These are phyloP conservation scores for Henicopernis longicauda DNA, from an alignment of 2,113 vertebrate species.

Conservation along the genomic window DNA sequence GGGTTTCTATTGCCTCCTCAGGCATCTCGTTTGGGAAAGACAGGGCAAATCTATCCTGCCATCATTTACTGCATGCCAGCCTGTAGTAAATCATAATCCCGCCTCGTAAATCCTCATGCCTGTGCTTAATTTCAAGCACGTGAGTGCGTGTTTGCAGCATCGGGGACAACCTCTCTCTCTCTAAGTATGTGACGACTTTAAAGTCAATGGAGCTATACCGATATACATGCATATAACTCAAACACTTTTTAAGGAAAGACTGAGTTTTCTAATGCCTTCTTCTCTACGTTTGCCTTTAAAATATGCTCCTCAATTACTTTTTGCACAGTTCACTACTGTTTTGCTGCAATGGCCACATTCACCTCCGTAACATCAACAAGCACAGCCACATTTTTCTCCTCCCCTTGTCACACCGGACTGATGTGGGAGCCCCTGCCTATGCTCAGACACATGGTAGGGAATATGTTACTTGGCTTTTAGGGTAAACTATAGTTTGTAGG, in stretches of 20 bases:
- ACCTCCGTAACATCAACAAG: neutral
- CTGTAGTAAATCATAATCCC: neutral
- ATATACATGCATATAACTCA: neutral
- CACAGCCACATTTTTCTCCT: neutral
- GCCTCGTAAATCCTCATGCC: neutral
- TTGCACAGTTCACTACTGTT: neutral
- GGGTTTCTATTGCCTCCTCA: rapidly evolving
- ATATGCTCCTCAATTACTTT: neutral
- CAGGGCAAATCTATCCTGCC: neutral
- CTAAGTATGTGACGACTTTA: neutral
- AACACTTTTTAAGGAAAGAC: neutral
- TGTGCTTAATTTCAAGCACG: neutral
- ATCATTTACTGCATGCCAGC: neutral
- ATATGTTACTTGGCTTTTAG: neutral
- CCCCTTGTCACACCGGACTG: neutral
- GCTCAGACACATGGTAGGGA: neutral
- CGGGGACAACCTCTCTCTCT: neutral
- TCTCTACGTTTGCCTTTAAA: neutral
- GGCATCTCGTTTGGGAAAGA: neutral
- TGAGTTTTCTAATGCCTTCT: neutral
- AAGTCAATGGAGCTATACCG: neutral
- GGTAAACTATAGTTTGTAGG: neutral
- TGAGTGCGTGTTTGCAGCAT: neutral
- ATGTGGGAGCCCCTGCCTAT: neutral
- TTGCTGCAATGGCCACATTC: neutral